Conservation (phyloP, 2,797 vertebrate species). For the Monodelphis domestica region DNA sequence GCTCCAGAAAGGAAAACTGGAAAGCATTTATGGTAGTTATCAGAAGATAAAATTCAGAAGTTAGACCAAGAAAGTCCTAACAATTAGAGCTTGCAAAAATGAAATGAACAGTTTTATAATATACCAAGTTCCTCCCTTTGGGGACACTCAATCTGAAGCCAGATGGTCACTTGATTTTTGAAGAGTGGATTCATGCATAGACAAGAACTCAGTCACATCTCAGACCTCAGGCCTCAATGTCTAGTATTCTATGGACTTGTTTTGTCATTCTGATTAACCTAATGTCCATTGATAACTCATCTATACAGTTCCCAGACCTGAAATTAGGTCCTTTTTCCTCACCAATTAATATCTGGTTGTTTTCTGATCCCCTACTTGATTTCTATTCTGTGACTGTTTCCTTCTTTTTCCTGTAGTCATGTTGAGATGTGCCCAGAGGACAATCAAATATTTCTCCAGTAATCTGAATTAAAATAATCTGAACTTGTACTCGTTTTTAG, state of each 20-base stretch:
- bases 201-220: background rate
- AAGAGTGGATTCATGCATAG: no score
- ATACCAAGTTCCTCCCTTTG: no score
- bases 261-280: slow-evolving; percentile 50
- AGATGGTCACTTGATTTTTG: background rate
- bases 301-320: slow-evolving; percentile 45
- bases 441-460: slow-evolving; percentile 63
- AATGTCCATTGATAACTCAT: slow-evolving; percentile 52
- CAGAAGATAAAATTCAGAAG: background rate
- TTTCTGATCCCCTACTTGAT: slow-evolving; percentile 67
- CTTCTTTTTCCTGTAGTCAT: slow-evolving; percentile 55
- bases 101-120: background rate
- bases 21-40: background rate
- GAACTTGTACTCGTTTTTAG: slow-evolving; percentile 8
- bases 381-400: slow-evolving; percentile 70
- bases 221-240: background rate
- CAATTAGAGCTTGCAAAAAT: background rate
- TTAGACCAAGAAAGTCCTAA: background rate
- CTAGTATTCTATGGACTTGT: background rate
- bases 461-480: slow-evolving; percentile 51
- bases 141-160: background rate
- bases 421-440: slow-evolving; percentile 50
- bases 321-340: slow-evolving; percentile 54
- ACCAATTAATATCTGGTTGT: slow-evolving; percentile 68
- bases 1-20: background rate